Base-by-base conservation (phyloP, 2,113 vertebrate species). In the Sebastes schlegelii region DNA sequence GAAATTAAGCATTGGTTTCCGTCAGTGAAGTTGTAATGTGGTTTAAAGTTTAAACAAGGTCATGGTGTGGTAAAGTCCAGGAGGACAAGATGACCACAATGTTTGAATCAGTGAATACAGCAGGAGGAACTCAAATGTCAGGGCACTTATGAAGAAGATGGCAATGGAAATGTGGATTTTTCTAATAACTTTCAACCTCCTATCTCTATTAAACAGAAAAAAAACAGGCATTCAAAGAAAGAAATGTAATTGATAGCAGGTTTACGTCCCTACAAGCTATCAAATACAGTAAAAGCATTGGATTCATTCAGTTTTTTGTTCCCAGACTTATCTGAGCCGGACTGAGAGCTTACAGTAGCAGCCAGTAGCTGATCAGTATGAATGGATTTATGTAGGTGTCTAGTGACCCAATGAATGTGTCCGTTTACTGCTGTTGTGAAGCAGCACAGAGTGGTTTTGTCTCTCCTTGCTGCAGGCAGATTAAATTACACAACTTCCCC, bases 401-500 rank as follows among this genome's bases (percentile, higher is more conserved):
- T 19, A 88, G 48, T 84, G 66, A 76, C 57, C 6, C 10, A 34
- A 19, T 80, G 49, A 84, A 67, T 82, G 69, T 65, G 40, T 68
- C 74, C 60, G 23, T 77, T 80, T 66, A 40, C 45, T 84, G 66
- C 65, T 68, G 55, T 54, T 60, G 64, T 90, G 71, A 66, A 79
- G 75, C 62, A 67, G 76, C 69, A 51, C 77, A 48, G 73, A 70
- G n/a, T 21, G 48, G 21, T 54, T 43, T n/a, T 46, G 58, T 51
- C 8, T 78, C 51, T 62, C 21, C 46, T 34, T 19, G 23, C 46
- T 72, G 46, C 9, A 16, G 17, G 23, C 57, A 67, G 82, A 90
- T 93, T 61, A 43, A 57, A 77, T 93, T 90, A 91, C 92, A 79
- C 6, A 43, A 58, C 58, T 57, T 23, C 52, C 13, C 43, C 13